These are phyloP conservation scores for Lerista edwardsae DNA, from an alignment of 2,797 vertebrate genomes.

Conservation along the genomic window DNA sequence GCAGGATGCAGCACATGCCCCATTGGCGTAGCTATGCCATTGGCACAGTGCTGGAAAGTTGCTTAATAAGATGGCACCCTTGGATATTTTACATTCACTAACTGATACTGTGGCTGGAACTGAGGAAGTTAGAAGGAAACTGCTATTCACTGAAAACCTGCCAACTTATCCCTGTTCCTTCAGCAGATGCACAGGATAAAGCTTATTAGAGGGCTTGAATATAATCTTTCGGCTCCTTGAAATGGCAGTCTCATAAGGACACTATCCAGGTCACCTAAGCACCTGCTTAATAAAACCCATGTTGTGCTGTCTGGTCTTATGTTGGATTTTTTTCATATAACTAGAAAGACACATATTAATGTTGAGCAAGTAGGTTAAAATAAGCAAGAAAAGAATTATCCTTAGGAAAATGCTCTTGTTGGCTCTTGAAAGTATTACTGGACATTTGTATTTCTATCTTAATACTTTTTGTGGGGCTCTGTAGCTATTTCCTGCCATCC, in stretches of 20 bases:
- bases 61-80: too few relatives aligned
- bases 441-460: too few relatives aligned
- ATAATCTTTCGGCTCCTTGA: background rate
- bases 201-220: background rate
- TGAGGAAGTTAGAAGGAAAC: background rate
- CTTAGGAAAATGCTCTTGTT: background rate
- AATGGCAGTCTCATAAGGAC: background rate
- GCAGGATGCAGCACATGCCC: too few relatives aligned
- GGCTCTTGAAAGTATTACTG: background rate
- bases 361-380: background rate
- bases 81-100: background rate
- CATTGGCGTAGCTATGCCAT: too few relatives aligned
- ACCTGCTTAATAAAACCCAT: slow-evolving; percentile 10
- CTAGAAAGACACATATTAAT: background rate
- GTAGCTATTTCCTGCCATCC: too few relatives aligned
- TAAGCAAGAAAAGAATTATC: background rate
- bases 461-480: too few relatives aligned
- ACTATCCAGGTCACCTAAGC: background rate
- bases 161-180: background rate
- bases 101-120: too few relatives aligned
- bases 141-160: background rate
- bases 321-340: background rate
- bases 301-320: background rate
- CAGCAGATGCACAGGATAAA: slow-evolving; percentile 13
- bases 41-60: too few relatives aligned